Conservation (phyloP, 2,113 vertebrate species). For the Eulemur rufifrons region DNA sequence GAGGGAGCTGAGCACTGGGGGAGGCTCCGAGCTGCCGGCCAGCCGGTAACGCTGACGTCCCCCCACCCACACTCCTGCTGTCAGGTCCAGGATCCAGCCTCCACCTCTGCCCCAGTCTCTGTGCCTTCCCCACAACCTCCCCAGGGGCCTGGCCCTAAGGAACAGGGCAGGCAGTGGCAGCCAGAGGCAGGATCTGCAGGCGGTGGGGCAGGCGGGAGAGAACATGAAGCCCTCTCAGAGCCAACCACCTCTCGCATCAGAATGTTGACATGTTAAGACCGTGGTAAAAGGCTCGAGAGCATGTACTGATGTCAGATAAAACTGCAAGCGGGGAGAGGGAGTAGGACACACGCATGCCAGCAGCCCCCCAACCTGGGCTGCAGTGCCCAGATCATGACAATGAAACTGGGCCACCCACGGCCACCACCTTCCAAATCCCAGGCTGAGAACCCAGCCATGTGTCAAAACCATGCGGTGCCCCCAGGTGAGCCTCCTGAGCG, state of each 20-base stretch:
- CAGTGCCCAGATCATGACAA: accelerated
- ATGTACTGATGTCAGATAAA: neutral
- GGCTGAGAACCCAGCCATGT: accelerated
- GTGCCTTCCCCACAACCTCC: neutral
- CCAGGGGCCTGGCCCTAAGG: neutral
- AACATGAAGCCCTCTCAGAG: neutral
- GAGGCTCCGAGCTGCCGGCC: neutral
- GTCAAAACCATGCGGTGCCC: too few species aligned
- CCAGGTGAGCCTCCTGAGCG: neutral
- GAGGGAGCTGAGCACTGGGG: neutral
- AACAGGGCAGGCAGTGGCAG: neutral
- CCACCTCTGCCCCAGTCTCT: neutral
- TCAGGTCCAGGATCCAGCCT: neutral
- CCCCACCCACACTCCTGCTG: neutral
- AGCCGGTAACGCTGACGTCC: neutral
- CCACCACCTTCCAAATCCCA: neutral
- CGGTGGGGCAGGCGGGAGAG: neutral
- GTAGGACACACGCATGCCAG: neutral
- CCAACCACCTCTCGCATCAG: neutral
- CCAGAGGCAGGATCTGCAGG: neutral
- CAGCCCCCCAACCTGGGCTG: neutral
- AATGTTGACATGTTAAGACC: neutral
- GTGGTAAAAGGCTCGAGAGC: neutral
- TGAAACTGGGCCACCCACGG: neutral
- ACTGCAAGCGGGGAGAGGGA: accelerated